Evolutionary conservation across 2,113 vertebrate species (phyloP).

Genomic region (Neolamprologus sp.): DNA sequence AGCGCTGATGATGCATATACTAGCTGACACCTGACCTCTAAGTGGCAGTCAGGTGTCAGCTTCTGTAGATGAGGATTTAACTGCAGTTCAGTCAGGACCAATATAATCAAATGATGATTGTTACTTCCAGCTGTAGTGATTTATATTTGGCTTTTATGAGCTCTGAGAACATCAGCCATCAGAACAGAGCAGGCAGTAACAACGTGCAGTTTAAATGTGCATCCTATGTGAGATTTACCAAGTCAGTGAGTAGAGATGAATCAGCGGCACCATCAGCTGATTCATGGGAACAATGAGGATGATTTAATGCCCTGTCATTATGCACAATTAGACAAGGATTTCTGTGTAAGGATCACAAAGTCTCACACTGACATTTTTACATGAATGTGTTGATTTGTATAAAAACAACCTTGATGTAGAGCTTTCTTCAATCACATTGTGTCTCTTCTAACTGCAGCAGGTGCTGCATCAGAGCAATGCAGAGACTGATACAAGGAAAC

Average conservation of each 20-base stretch:
- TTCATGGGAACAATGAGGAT: background rate
- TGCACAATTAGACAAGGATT: background rate
- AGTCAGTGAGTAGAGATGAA: background rate
- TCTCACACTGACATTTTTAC: background rate
- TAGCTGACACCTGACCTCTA: background rate
- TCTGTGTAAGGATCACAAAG: background rate
- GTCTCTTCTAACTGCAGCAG: constrained; percentile 1
- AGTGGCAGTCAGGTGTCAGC: background rate
- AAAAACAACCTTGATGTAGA: background rate
- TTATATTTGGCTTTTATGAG: background rate
- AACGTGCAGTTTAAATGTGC: background rate
- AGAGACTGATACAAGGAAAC: constrained; percentile 33
- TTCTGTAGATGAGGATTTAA: background rate
- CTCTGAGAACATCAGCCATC: background rate
- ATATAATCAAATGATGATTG: background rate
- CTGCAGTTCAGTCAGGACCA: background rate
- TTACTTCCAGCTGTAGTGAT: background rate
- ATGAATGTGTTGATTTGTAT: background rate
- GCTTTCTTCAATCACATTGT: background rate
- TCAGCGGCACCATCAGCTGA: background rate
- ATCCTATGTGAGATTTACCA: background rate
- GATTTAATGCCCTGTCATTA: background rate
- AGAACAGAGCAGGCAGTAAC: background rate
- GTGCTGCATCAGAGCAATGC: constrained; percentile 33
- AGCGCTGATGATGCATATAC: background rate